Evolutionary conservation across 92 coral and sea anemone genomes (phyloP).

Genomic region (Epizoanthus ramosus): DNA sequence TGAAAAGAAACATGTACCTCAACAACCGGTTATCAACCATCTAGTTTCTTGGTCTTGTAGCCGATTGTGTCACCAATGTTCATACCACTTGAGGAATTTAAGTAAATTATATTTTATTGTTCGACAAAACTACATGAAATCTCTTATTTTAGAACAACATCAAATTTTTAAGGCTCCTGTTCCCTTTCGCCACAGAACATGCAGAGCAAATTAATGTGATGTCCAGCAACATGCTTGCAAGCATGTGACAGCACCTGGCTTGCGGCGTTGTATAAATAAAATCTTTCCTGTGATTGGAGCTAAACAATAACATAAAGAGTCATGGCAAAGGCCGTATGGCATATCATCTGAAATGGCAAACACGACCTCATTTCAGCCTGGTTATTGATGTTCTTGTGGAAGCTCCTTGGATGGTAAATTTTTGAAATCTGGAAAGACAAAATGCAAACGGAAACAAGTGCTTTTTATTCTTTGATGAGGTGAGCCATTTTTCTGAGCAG

Average conservation of each 20-base stretch:
- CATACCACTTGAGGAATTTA: slow-evolving; percentile 44
- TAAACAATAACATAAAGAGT: no score
- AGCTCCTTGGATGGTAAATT: slow-evolving; percentile 19
- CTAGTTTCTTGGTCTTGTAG: slow-evolving; percentile 26
- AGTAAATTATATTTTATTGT: neutral
- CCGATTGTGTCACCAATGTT: slow-evolving; percentile 25
- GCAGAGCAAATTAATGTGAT: no score
- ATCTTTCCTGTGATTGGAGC: no score
- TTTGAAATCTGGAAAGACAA: neutral
- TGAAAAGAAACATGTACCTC: neutral
- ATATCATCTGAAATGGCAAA: slow-evolving; percentile 6
- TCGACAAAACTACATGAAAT: neutral
- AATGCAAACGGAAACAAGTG: neutral
- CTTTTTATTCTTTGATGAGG: slow-evolving; percentile 18
- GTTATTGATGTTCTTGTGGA: slow-evolving; percentile 7
- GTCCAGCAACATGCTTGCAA: no score
- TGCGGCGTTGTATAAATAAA: no score
- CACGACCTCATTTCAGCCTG: neutral
- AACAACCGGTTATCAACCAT: slow-evolving; percentile 28
- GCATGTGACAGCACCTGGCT: no score
- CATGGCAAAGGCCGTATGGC: no score
- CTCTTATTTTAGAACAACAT: neutral
- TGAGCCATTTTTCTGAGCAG: slow-evolving; percentile 1
- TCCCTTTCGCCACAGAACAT: no score
- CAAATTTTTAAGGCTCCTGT: no score